phyloP scores from a whole-genome alignment of 2,113 vertebrate genomes.

The Orcinus orca region DNA sequence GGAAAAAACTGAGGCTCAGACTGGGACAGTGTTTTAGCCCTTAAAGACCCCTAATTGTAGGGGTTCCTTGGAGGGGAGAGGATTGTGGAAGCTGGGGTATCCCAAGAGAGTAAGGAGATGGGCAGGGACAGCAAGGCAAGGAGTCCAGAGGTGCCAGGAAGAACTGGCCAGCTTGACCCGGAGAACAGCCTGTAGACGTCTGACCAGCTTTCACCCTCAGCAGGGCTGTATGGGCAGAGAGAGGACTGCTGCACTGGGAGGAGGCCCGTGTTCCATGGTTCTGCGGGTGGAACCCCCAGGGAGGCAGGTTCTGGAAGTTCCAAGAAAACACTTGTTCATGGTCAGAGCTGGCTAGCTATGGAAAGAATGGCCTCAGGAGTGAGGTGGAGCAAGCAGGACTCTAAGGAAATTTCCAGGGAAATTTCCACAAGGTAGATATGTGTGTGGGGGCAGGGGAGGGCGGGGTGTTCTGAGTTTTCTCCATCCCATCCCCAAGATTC shows the following conservation, averaged over 20 bases:
- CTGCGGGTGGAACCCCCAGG: background rate
- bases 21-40: background rate
- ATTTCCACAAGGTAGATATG: background rate
- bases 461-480: background rate
- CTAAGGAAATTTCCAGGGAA: background rate
- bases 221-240: background rate
- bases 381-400: background rate
- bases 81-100: background rate
- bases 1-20: background rate
- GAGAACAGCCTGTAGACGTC: background rate
- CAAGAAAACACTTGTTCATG: background rate
- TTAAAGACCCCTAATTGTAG: background rate
- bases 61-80: background rate
- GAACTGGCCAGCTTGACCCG: background rate
- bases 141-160: background rate
- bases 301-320: background rate
- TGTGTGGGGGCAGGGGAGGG: accelerated
- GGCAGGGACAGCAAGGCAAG: background rate
- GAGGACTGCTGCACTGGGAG: background rate
- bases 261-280: background rate
- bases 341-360: background rate
- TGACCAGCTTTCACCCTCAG: background rate
- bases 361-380: background rate
- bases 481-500: background rate
- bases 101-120: background rate